phyloP scores from a whole-genome alignment of 2,888 invertebrate genomes.

The Cordilura impudica region DNA sequence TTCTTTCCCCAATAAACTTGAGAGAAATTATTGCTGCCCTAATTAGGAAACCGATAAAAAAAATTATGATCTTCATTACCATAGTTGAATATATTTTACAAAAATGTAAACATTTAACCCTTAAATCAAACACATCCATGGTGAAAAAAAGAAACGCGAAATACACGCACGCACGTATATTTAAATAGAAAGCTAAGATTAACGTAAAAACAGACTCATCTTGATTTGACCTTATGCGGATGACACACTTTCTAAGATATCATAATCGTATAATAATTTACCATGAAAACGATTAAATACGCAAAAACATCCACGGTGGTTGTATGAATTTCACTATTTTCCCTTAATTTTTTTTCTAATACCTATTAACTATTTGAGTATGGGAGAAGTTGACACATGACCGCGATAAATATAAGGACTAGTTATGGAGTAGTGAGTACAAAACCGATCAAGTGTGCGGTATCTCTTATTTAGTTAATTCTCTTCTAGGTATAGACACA shows the following conservation, averaged over 20 bases:
- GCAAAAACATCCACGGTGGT: neutral
- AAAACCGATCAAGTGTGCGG: too few relatives aligned
- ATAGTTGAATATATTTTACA: conserved; percentile 9
- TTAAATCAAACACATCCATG: neutral
- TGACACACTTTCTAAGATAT: conserved; percentile 35
- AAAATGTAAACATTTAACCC: neutral
- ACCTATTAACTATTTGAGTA: too few relatives aligned
- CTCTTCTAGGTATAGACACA: too few relatives aligned
- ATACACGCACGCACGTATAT: too few relatives aligned
- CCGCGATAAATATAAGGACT: too few relatives aligned
- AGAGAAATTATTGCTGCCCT: neutral
- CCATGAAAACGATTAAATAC: neutral
- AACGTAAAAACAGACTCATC: neutral
- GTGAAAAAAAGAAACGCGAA: neutral
- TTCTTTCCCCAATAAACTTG: neutral
- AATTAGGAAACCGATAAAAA: neutral
- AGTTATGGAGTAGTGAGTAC: too few relatives aligned
- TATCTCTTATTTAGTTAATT: too few relatives aligned
- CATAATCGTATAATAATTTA: conserved; percentile 8
- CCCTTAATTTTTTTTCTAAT: too few relatives aligned
- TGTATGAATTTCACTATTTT: conserved; percentile 20
- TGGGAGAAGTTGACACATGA: too few relatives aligned
- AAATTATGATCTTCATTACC: neutral
- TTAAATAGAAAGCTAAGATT: conserved; percentile 24
- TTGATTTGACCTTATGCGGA: conserved; percentile 16